phyloP scores from a whole-genome alignment of 2,888 invertebrate genomes.

The Sepiola atlantica region DNA sequence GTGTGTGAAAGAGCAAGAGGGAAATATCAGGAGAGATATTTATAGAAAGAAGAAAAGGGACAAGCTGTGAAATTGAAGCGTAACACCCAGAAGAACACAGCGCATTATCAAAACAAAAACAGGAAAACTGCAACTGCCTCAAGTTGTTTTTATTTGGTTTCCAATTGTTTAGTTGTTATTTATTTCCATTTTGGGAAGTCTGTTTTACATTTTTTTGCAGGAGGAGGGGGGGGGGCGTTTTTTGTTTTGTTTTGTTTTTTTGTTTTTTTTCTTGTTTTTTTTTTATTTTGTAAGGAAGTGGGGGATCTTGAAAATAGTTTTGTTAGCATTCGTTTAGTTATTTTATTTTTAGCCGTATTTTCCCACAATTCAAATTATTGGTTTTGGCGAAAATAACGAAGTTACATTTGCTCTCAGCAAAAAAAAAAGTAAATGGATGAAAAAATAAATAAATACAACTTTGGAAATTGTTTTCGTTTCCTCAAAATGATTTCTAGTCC shows the following conservation, averaged over 20 bases:
- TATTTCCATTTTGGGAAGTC: not conserved
- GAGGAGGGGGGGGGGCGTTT: not conserved
- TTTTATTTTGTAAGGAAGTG: not conserved
- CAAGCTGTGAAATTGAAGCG: not conserved
- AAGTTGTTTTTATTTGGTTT: not conserved
- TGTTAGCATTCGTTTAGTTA: not conserved
- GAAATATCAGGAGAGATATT: not conserved
- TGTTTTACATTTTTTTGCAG: not conserved
- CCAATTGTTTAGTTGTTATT: not conserved
- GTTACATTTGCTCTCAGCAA: not conserved
- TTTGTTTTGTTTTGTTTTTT: not conserved
- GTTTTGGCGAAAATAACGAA: not conserved
- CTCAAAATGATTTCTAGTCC: not conserved
- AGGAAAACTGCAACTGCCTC: not conserved
- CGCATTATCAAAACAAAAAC: not conserved
- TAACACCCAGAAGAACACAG: not conserved
- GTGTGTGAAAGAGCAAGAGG: not conserved
- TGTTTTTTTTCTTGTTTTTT: not conserved
- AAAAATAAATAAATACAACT: not conserved
- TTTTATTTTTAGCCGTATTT: not conserved
- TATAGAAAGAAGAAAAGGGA: not conserved
- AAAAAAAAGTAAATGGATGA: not conserved
- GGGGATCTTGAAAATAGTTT: no score
- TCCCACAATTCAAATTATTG: conserved; percentile 8
- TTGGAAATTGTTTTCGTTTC: not conserved